A percentile compares a stretch with the other conserved stretches of the same genome.
Conservation (phyloP, 2,797 vertebrate species). For the Xiphophorus birchmanni region DNA sequence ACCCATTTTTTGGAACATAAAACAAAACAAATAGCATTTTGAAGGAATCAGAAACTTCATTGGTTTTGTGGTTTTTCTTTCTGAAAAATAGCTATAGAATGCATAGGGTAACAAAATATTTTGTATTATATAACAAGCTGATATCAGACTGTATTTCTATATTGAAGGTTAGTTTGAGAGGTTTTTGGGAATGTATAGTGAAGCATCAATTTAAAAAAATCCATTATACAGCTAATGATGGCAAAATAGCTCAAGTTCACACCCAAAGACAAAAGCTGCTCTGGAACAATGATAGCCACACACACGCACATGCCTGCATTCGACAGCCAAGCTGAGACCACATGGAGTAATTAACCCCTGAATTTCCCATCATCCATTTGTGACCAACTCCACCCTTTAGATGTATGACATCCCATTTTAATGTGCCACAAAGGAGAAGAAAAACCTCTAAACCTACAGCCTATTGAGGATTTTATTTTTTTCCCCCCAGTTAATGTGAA, state of each 20-base stretch:
- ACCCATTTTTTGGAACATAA: conserved; percentile 9
- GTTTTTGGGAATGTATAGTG: neutral
- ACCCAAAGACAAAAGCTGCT: conserved; percentile 17
- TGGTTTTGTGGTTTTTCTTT: neutral
- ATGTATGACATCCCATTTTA: conserved; percentile 57
- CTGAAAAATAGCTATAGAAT: neutral
- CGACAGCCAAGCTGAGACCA: conserved; percentile 52
- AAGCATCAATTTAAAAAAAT: neutral
- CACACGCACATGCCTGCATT: conserved; percentile 40
- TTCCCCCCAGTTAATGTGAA: conserved; percentile 52
- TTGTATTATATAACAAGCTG: neutral
- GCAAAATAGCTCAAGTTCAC: conserved; percentile 1
- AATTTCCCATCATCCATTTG: conserved; percentile 21
- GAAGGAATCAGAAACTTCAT: conserved; percentile 22
- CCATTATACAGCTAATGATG: conserved; percentile 1
- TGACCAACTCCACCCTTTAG: conserved; percentile 43
- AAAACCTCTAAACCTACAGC: conserved; percentile 33
- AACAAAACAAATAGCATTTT: conserved; percentile 22
- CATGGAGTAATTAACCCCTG: conserved; percentile 60
- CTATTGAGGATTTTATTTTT: conserved; percentile 31
- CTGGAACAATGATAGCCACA: conserved; percentile 51
- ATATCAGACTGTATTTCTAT: neutral
- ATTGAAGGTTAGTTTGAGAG: neutral
- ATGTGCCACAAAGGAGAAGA: conserved; percentile 35
- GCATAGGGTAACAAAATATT: neutral